Evolutionary conservation across 1,140 invertebrate genomes (phyloP).

Genomic region (Dryas iulia): DNA sequence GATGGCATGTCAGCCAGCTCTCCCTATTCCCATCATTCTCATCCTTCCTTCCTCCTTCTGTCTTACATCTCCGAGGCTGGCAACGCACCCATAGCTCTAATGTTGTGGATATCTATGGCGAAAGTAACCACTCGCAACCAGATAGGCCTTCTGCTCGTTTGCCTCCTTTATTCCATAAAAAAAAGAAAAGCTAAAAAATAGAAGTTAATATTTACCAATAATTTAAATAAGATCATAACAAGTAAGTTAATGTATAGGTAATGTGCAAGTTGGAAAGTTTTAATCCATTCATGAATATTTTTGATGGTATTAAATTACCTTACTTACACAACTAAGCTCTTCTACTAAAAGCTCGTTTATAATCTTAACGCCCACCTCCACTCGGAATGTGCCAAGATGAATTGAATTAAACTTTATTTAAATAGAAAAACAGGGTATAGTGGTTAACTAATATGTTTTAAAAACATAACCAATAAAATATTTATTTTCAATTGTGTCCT

Average conservation of each 20-base stretch:
- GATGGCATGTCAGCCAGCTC: too few relatives aligned
- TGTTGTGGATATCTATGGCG: too few relatives aligned
- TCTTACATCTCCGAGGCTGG: too few relatives aligned
- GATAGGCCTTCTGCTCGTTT: too few relatives aligned
- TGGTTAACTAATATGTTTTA: background rate
- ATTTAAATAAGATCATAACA: background rate
- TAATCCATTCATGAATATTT: background rate
- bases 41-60: too few relatives aligned
- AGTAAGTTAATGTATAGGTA: background rate
- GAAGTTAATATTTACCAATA: background rate
- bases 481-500: background rate
- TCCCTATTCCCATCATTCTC: too few relatives aligned
- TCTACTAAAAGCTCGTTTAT: slow-evolving; percentile 22
- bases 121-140: too few relatives aligned
- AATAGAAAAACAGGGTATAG: background rate
- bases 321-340: slow-evolving; percentile 17
- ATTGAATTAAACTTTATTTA: slow-evolving; percentile 4
- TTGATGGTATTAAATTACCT: background rate
- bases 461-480: background rate
- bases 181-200: too few relatives aligned
- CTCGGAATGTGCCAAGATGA: background rate
- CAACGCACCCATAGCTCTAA: too few relatives aligned
- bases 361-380: slow-evolving; percentile 19
- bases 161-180: too few relatives aligned
- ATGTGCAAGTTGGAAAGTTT: background rate